Percentiles rank a stretch among this genome's conserved stretches.
Conservation (phyloP, 1,140 invertebrate species). For the Papilio polyxenes region DNA sequence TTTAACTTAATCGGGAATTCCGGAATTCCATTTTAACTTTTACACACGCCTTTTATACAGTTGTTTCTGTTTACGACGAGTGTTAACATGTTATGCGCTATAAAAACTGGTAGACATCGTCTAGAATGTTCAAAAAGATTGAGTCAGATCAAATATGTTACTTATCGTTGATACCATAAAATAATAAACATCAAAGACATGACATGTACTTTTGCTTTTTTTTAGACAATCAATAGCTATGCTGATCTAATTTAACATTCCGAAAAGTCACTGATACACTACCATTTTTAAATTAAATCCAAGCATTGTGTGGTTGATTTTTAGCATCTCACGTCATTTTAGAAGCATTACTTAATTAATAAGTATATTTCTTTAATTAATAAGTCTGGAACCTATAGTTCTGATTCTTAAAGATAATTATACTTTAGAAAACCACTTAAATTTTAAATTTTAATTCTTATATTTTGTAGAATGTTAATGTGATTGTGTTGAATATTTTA, state of each 20-base stretch:
- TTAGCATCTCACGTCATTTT: too few species aligned
- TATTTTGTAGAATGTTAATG: slow-evolving; percentile 11
- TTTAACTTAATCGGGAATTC: slow-evolving; percentile 65
- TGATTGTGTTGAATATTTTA: slow-evolving; percentile 6
- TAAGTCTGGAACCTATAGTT: neutral
- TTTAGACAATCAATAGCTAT: too few species aligned
- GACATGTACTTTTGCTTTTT: too few species aligned
- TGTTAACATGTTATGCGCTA: slow-evolving; percentile 30
- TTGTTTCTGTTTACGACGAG: slow-evolving; percentile 30
- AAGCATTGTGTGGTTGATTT: too few species aligned
- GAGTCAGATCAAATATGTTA: neutral
- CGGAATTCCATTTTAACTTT: slow-evolving; percentile 51
- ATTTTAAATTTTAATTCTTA: slow-evolving; percentile 2
- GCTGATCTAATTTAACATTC: too few species aligned
- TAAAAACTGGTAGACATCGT: neutral
- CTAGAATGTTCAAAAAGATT: slow-evolving; percentile 6
- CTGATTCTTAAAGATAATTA: neutral
- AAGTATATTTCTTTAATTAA: too few species aligned
- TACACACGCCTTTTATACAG: slow-evolving; percentile 48
- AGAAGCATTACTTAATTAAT: too few species aligned
- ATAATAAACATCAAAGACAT: too few species aligned
- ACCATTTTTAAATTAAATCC: too few species aligned
- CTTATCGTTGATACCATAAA: too few species aligned
- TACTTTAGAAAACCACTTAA: neutral
- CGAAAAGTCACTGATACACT: too few species aligned